These are phyloP conservation scores for Danaus plexippus DNA, from an alignment of 1,140 invertebrate species.

Conservation along the genomic window DNA sequence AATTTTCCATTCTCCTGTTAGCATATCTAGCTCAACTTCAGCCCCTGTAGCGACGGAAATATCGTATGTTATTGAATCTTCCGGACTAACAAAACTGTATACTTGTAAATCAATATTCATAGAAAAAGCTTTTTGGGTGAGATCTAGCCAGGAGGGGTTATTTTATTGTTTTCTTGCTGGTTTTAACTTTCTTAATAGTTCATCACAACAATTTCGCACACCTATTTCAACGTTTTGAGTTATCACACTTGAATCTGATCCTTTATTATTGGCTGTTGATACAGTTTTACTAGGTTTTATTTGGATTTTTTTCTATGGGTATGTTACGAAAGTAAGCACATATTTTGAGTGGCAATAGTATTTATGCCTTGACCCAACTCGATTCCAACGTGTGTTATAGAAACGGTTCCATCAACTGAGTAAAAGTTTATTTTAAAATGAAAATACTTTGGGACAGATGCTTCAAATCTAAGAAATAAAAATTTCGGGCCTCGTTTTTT, in stretches of 20 bases:
- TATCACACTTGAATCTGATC: constrained; percentile 74
- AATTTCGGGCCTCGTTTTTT: constrained; percentile 79
- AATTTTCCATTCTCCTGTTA: constrained; percentile 81
- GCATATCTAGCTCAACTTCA: constrained; percentile 61
- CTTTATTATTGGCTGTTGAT: constrained; percentile 72
- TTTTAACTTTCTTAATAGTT: constrained; percentile 71
- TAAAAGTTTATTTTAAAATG: constrained; percentile 79
- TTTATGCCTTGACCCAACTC: constrained; percentile 65
- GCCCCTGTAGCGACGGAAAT: constrained; percentile 71
- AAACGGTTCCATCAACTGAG: constrained; percentile 81
- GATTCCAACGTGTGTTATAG: constrained; percentile 82
- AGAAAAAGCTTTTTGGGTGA: constrained; percentile 71
- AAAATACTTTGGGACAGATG: constrained; percentile 70
- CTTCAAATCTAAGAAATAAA: constrained; percentile 75
- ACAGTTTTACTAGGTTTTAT: constrained; percentile 77
- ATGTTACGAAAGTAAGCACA: constrained; percentile 79
- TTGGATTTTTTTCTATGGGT: constrained; percentile 74
- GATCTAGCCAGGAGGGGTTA: constrained; percentile 74
- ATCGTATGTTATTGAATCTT: constrained; percentile 70
- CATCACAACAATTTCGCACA: constrained; percentile 29
- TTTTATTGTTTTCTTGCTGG: constrained; percentile 72
- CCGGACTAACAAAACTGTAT: constrained; percentile 68
- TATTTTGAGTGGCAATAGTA: constrained; percentile 80
- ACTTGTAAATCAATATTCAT: constrained; percentile 75
- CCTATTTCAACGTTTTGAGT: constrained; percentile 33